Base-by-base conservation (phyloP, 1,140 invertebrate species). In the Phymastichus coffea region DNA sequence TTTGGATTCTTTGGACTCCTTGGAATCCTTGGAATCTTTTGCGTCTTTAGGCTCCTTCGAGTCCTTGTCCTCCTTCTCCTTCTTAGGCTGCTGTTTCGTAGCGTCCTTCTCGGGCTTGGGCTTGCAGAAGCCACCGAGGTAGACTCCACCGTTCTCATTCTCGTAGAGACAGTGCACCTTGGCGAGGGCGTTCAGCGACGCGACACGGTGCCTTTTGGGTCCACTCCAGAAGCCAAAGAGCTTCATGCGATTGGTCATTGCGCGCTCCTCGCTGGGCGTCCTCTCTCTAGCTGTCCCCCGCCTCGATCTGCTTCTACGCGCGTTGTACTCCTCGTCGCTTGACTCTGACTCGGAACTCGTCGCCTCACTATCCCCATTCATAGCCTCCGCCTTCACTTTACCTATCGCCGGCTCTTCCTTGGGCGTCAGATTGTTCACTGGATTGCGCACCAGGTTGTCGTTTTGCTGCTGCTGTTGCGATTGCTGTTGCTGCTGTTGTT, bases 141-240 rank as follows among this genome's bases (percentile, higher is more conserved):
- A 83, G 65, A 87, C 87, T 2, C 87, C 86, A 44, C 88, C 81
- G 37, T 87, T 88, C 75, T 94, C 92, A 72, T 94, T 94, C 74
- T 95, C 93, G 66, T 94, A 94, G 12, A 95, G 80, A 71, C 92
- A 93, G 72, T 94, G 92, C 26, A 95, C 92, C 82, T 95, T 94
- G n/a, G 92, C 92, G 66, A 91, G 75, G 0, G 93, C 93, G 76
- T 95, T 95, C 15, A 95, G 74, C 6, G 92, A 94, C 23, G 93
- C 93, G 71, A 93, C 92, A 61, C 93, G 82, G 70, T 91, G 89
- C 53, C 87, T 82, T 76, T 92, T 92, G 9, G 89, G 88, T 0
- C 88, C 88, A 53, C 77, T 85, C 84, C 84, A 85, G 48, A 85
- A 85, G 4, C 79, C 79, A 56, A 82, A 81, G 26, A 85, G 65